phyloP scores from a whole-genome alignment of 2,113 vertebrate species.

The Heliornis fulica region DNA sequence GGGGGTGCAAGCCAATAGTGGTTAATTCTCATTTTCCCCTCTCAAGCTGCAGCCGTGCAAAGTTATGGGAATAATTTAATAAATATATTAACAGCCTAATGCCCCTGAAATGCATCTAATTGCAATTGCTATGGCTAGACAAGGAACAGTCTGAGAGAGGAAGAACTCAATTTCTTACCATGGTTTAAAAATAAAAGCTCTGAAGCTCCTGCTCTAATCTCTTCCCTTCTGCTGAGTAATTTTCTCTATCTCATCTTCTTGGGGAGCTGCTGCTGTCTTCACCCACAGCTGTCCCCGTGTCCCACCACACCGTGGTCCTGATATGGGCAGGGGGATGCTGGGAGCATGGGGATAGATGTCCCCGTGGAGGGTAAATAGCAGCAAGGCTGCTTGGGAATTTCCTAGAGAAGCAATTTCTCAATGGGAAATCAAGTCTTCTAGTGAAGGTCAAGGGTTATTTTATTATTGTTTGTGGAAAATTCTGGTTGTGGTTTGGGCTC shows the following conservation, averaged over 20 bases:
- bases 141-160: not conserved
- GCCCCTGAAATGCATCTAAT: constrained; percentile 58
- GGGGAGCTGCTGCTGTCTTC: not conserved
- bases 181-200: not conserved
- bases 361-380: fast-evolving
- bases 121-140: constrained; percentile 42
- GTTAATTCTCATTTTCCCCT: constrained; percentile 6
- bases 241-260: not conserved
- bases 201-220: not conserved
- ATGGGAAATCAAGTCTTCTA: not conserved
- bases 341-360: not conserved
- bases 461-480: not conserved
- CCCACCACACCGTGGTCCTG: not conserved
- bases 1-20: not conserved
- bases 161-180: not conserved
- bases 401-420: not conserved
- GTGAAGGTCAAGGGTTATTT: not conserved
- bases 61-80: constrained; percentile 45
- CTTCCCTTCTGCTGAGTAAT: not conserved
- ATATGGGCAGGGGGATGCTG: not conserved
- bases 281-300: fast-evolving
- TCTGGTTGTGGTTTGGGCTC: not conserved
- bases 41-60: constrained; percentile 11
- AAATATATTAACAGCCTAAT: constrained; percentile 57
- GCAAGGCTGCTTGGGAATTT: not conserved